Evolutionary conservation across 2,888 invertebrate genomes (phyloP), one percentile per base, ranked within the genome.

Genomic region (Oscheius sp.): DNA sequence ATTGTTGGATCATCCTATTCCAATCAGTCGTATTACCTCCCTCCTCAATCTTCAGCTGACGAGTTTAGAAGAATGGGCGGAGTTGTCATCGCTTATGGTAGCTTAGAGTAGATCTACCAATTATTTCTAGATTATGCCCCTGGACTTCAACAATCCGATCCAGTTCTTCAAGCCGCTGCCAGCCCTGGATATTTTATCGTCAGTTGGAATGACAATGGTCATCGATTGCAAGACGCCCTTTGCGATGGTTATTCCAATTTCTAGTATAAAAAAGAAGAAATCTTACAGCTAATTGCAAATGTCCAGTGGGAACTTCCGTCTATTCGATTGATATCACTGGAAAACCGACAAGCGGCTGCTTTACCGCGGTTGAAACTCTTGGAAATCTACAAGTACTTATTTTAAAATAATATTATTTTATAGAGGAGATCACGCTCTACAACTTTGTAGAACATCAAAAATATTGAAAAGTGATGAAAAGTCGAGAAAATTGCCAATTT

Each of bases 1-100:
- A n/a, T 65, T 5, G 29, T 65, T 1, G 39, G 52, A 12, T 29
- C 65, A 2, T n/a, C 52, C 4, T 65, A 52, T 53, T 29, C 10
- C n/a, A n/a, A 10, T 17, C 23, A 20, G 1, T n/a, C n/a, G n/a
- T 27, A n/a, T 15, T 65, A 53, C 25, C 29, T 15, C 3, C 12
- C 23, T 15, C 67, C 67, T 2, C 42, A 57, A 33, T 15, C n/a
- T 27, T 31, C 48, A 15, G 67, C 67, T 10, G 39, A 42, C n/a
- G 34, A 33, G n/a, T 67, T 67, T 29, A 39, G 25, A 15, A 23
- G 25, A 0, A 6, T 29, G 1, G 46, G 46, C 25, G 67, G 67
- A 23, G 58, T 67, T n/a, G 23, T 67, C 17, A 45, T 67, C 20
- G 67, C 57, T 17, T 67, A 67, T 23, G 57, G 57, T 50, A 64